Base-by-base conservation (phyloP, 2,113 vertebrate species). In the Edolisoma coerulescens region DNA sequence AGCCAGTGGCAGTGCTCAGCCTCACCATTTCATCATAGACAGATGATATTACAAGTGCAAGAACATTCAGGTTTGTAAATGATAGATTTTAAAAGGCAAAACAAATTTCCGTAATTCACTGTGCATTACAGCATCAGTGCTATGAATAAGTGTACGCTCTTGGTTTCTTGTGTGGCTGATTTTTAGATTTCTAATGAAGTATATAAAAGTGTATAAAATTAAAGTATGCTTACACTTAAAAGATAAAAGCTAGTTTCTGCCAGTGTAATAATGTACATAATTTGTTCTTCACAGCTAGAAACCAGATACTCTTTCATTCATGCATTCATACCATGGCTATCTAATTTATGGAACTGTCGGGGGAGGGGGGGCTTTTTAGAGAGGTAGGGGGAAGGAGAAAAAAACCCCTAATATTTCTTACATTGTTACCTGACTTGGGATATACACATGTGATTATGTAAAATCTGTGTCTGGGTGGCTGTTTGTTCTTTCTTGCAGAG, bases 401-500 rank as follows among this genome's bases (percentile, higher is more conserved):
- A 68, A 53, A 76, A 18, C 0, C 3, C 5, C 28, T 45, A 23
- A 15, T 27, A 26, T 57, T 84, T 94, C 33, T 71, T 52, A 70
- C 10, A 28, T 33, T 69, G 39, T 77, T 73, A 22, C 85, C 57
- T 82, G 83, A 78, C 71, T 78, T 19, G 28, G 60, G 81, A 73
- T 76, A 41, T 60, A 33, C 23, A 64, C 67, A 23, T 26, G 67
- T 24, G 35, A 87, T 85, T 59, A 78, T 57, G 86, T 70, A 70
- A 95, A 95, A 93, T 76, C 92, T 76, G 77, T 61, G 74, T 85
- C 32, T 15, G 84, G 79, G 76, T 95, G 96, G 88, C 95, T 94
- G 94, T 97, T 91, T 92, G 97, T 97, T 97, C 98, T 87, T 96
- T 97, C 97, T 97, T 73, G 93, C 91, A 89, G 97, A 97, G 98